These are phyloP conservation scores for Amphibalanus amphitrite DNA, from an alignment of 1,140 invertebrate species.

Conservation along the genomic window DNA sequence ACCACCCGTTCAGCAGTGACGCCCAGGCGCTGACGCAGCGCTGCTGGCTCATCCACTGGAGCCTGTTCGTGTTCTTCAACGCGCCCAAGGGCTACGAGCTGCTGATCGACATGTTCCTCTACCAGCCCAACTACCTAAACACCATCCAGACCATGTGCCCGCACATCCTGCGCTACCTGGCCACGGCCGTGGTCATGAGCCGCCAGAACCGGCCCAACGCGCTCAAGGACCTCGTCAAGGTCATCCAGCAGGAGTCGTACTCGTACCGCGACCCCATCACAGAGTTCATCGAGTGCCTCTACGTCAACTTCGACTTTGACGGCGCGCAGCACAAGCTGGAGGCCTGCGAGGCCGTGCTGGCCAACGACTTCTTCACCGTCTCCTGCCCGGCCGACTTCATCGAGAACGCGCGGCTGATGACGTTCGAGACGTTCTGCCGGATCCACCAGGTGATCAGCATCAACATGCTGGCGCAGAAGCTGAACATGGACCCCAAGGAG, in stretches of 20 bases:
- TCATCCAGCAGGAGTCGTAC: constrained; percentile 98
- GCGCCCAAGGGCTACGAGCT: constrained; percentile 77
- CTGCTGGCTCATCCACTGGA: constrained; percentile 99
- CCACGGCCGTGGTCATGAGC: constrained; percentile 94
- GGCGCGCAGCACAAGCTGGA: constrained; percentile 89
- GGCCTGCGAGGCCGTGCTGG: constrained; percentile 87
- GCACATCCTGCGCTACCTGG: constrained; percentile 91
- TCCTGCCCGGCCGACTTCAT: constrained; percentile 93
- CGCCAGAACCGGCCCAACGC: constrained; percentile 63
- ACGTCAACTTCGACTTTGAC: constrained; percentile 99
- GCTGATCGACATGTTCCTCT: constrained; percentile 97
- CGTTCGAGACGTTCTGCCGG: constrained; percentile 98
- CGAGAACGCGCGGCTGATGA: constrained; percentile 97
- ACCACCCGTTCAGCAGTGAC: constrained; percentile 55
- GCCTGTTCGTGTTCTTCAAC: constrained; percentile 97
- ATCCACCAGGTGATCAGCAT: constrained; percentile 57
- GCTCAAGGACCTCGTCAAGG: constrained; percentile 94
- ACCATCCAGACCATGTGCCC: constrained; percentile 99
- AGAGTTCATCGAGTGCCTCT: constrained; percentile 95
- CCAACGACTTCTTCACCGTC: constrained; percentile 95
- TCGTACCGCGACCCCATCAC: constrained; percentile 97
- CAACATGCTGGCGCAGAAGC: constrained; percentile 86
- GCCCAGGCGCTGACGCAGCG: constrained; percentile 89
- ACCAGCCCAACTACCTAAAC: constrained; percentile 88
- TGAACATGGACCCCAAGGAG: constrained; percentile 94